A percentile compares a stretch with the other conserved stretches of the same genome.
Conservation (phyloP, 2,888 invertebrate species). For the Trichogramma evanescens region DNA sequence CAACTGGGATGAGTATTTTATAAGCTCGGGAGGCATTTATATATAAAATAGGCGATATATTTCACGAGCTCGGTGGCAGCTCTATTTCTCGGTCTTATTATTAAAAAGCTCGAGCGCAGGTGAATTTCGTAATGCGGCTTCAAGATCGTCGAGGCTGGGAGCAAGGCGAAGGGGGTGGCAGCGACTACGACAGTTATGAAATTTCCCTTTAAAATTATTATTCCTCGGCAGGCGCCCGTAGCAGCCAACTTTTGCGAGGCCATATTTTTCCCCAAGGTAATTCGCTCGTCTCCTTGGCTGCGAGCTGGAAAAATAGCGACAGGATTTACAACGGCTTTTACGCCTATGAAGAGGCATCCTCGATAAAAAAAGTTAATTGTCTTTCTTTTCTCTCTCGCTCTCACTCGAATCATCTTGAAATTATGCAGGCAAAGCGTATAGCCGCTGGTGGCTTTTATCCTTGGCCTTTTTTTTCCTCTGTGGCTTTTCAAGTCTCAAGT, state of each 20-base stretch:
- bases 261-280: constrained; percentile 32
- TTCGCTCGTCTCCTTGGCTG: constrained; percentile 7
- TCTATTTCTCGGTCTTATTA: too few relatives aligned
- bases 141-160: too few relatives aligned
- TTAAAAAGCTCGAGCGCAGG: too few relatives aligned
- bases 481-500: background rate
- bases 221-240: constrained; percentile 31
- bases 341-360: constrained; percentile 12
- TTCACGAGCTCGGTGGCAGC: too few relatives aligned
- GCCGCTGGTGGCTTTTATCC: background rate
- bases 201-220: constrained; percentile 44
- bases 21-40: too few relatives aligned
- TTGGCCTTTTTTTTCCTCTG: background rate
- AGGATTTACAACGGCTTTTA: constrained; percentile 42
- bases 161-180: too few relatives aligned
- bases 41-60: too few relatives aligned
- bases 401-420: too few relatives aligned
- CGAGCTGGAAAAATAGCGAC: constrained; percentile 5
- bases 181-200: constrained; percentile 42
- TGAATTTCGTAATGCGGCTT: too few relatives aligned
- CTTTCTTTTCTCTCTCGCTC: background rate
- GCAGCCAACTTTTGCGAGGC: constrained; percentile 24
- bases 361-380: constrained; percentile 19
- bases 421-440: background rate
- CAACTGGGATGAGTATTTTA: too few relatives aligned